Conservation (phyloP, 2,113 vertebrate genomes). For the Microtus pennsylvanicus region DNA sequence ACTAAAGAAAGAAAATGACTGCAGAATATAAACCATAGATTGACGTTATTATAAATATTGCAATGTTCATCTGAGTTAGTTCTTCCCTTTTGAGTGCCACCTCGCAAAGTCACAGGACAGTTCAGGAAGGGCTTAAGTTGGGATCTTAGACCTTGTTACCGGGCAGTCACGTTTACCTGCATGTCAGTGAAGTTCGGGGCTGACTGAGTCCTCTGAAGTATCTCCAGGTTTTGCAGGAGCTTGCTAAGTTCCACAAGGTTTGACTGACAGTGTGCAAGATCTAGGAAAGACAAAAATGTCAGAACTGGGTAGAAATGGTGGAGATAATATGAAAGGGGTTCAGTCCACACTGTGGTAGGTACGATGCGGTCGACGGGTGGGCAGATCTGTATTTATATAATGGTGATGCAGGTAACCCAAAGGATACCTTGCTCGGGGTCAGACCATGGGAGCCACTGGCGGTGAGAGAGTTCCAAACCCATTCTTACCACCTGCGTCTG, state of each 20-base stretch:
- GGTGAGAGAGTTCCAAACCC: conserved; percentile 7
- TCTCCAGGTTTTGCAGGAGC: conserved; percentile 98
- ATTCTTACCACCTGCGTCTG: background rate
- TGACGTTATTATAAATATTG: background rate
- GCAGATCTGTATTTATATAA: background rate
- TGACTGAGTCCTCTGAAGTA: conserved; percentile 98
- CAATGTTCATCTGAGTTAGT: background rate
- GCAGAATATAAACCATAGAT: conserved; percentile 54
- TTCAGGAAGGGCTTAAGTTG: background rate
- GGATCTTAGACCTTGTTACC: conserved; percentile 71
- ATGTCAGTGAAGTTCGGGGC: conserved; percentile 98
- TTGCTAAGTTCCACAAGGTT: conserved; percentile 97
- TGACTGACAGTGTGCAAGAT: conserved; percentile 97
- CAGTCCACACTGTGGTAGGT: background rate
- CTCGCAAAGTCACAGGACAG: conserved; percentile 36
- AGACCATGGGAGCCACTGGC: background rate
- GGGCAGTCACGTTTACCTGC: conserved; percentile 88
- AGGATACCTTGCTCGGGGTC: background rate
- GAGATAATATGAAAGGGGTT: background rate
- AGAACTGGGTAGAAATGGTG: background rate
- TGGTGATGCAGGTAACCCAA: background rate
- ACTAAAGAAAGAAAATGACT: background rate
- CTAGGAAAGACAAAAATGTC: conserved; percentile 85
- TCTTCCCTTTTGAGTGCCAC: background rate
- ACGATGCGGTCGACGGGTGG: background rate